Base-by-base conservation (phyloP, 2,888 invertebrate genomes). In the Synanthedon vespiformis region DNA sequence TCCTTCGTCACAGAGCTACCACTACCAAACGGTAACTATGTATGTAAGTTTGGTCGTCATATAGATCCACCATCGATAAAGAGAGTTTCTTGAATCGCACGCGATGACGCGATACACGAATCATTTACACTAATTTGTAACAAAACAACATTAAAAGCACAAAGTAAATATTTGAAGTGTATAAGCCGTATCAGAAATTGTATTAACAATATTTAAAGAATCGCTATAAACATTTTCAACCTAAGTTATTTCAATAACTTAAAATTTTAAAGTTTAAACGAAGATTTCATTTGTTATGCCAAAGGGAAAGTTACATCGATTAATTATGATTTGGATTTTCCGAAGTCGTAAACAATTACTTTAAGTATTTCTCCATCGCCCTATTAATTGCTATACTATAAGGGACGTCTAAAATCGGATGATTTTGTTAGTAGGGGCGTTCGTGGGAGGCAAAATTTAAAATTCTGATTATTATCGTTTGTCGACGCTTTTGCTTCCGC, bases 381-480 rank as follows among this genome's bases (percentile, higher is more conserved):
- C 80, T 77, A 83, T 84, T 84, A 84, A 80, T 77, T 77, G 75
- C 63, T 68, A 77, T 80, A 79, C 81, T 79, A 34, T 50, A 80
- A 81, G 80, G 75, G 80, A 77, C 74, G 76, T 75, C 73, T 75
- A 71, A 81, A 84, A 83, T 83, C 75, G 69, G 77, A 78, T 80
- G 81, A 82, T 80, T 81, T 76, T 74, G 78, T 79, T 78, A 76
- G 75, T 68, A 34, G 34, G 51, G 41, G 16, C 44, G 68, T 68
- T 76, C 72, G 79, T 70, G 77, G 77, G 76, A 56, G 68, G 69
- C 78, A 53, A 53, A 85, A 85, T 87, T 86, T 77, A 83, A 86
- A 84, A 85, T 82, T 80, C 72, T 80, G 83, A 85, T 86, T 83
- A 85, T 86, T 83, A 85, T 81, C 82, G 73, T 77, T 76, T 72